Base-by-base conservation (phyloP, 2,888 invertebrate species). In the Fabriciana adippe region DNA sequence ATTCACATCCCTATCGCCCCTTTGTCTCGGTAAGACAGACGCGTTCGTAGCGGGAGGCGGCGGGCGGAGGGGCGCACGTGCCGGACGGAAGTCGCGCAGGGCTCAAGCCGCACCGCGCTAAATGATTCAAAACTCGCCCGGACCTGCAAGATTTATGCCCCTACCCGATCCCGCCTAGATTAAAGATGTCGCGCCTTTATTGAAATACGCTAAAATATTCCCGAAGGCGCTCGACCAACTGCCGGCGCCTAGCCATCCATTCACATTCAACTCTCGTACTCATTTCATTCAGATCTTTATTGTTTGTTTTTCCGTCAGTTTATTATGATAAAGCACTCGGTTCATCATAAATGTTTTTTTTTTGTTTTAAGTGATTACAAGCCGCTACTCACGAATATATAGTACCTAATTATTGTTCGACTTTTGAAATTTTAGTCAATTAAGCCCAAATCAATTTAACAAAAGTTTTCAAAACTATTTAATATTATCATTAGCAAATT, bases 1-100 rank as follows among this genome's bases (percentile, higher is more conserved):
- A 15, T 13, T 21, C 41, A 1, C 88, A 81, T 69, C 88, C 71
- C 92, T 89, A 85, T 73, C 79, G 88, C 87, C 90, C 91, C 91
- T 92, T 92, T 92, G 92, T 93, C 92, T 92, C 91, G 90, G 87
- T 89, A 92, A 92, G 92, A 92, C 91, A 92, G 91, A 88, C 91
- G 90, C 88, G 85, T 81, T 79, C 80, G 82, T 81, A 78, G 81
- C 78, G 79, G 79, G 81, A 73, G 80, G 82, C 75, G 68, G 69
- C 68, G 72, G 76, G 75, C 76, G 75, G 72, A 55, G 80, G 76
- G 78, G 76, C 78, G 87, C 89, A 88, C 90, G 91, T 89, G 91
- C 90, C 91, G 91, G 90, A 90, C 91, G 91, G 90, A 91, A 90
- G 90, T 88, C 90, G 89, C 88, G 85, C 87, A 84, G 83, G 84